These are phyloP conservation scores for Eurosta solidaginis DNA, from an alignment of 1,140 invertebrate species.

Conservation along the genomic window DNA sequence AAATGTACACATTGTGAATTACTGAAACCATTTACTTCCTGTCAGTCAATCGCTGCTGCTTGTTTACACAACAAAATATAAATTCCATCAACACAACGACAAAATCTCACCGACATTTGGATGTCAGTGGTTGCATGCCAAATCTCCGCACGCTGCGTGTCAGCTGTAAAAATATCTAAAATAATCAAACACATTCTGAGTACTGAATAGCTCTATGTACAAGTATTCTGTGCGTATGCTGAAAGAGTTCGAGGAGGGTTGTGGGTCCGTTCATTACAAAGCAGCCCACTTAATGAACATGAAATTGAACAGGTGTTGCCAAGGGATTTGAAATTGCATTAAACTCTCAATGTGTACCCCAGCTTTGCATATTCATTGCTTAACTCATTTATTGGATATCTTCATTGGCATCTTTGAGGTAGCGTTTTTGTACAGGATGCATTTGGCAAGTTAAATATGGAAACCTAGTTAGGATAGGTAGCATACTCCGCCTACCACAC, in stretches of 20 bases:
- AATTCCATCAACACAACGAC: neutral
- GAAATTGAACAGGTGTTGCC: slow-evolving; percentile 54
- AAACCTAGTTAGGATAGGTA: too few species aligned
- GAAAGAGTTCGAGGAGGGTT: neutral
- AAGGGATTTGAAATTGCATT: neutral
- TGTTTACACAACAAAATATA: neutral
- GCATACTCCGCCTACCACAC: too few species aligned
- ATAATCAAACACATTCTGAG: neutral
- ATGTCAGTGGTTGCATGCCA: slow-evolving; percentile 2
- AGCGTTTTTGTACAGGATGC: too few species aligned
- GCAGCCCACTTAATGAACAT: slow-evolving; percentile 47
- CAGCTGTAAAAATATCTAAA: neutral
- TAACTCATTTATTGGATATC: neutral
- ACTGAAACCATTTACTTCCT: neutral
- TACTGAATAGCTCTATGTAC: too few species aligned
- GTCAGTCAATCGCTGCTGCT: neutral
- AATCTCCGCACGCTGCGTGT: neutral
- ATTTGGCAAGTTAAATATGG: too few species aligned
- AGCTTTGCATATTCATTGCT: neutral
- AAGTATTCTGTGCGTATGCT: too few species aligned
- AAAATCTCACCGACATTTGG: neutral
- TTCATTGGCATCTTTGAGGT: neutral
- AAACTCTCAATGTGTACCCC: neutral
- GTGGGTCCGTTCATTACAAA: slow-evolving; percentile 39
- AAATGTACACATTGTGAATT: neutral